Evolutionary conservation across 2,113 vertebrate species (phyloP).

Genomic region (Labeo rohita): DNA sequence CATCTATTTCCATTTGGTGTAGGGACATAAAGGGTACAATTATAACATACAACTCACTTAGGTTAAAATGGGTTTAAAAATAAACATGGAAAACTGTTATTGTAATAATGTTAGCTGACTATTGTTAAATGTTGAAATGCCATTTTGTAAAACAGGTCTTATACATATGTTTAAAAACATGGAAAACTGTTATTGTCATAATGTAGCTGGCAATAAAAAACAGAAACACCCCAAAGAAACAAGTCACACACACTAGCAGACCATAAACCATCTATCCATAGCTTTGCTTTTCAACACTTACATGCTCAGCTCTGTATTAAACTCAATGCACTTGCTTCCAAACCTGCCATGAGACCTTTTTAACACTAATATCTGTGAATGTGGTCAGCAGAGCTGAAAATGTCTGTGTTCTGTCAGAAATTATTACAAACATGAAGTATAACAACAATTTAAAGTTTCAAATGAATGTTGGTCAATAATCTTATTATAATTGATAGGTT

Average conservation of each 20-base stretch:
- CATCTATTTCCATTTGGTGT: too few species aligned
- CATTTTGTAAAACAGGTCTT: not conserved
- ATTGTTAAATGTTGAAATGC: conserved; percentile 4
- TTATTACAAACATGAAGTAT: not conserved
- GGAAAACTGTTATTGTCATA: conserved; percentile 16
- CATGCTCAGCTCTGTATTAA: not conserved
- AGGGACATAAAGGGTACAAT: not conserved
- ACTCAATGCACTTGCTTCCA: not conserved
- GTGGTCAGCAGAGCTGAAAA: not conserved
- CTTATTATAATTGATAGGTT: not conserved
- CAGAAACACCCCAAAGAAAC: not conserved
- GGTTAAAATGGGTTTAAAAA: too few species aligned
- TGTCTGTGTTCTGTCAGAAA: not conserved
- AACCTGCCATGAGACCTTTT: not conserved
- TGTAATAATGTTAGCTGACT: too few species aligned
- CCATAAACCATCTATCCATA: too few species aligned
- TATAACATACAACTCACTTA: too few species aligned
- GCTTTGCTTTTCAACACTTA: not conserved
- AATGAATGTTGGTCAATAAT: not conserved
- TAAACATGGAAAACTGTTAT: too few species aligned
- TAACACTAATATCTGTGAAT: not conserved
- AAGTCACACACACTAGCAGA: too few species aligned
- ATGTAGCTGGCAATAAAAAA: conserved; percentile 29
- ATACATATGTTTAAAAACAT: conserved; percentile 35
- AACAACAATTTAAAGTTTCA: not conserved